These are phyloP conservation scores for Muraenolepis orangiensis DNA, from an alignment of 2,797 vertebrate genomes.

Conservation along the genomic window DNA sequence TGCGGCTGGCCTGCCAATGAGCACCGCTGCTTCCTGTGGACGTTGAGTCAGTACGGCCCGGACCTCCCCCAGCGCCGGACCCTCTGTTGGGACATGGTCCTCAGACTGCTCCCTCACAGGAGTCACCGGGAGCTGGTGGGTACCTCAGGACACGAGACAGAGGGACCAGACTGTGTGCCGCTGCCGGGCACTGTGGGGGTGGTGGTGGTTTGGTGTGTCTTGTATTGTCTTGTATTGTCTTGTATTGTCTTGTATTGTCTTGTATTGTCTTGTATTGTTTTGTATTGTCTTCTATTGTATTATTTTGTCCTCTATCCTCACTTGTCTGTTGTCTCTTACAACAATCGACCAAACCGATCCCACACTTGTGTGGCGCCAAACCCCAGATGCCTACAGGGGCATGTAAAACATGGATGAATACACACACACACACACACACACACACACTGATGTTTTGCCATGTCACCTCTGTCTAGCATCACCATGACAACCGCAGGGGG, in stretches of 20 bases:
- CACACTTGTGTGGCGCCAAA: no score
- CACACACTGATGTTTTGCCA: slow-evolving; percentile 62
- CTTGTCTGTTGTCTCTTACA: neutral
- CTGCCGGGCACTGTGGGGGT: neutral
- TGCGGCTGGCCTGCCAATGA: slow-evolving; percentile 81
- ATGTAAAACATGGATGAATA: neutral
- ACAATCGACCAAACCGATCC: neutral
- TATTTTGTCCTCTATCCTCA: no score
- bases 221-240: neutral
- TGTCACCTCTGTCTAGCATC: slow-evolving; percentile 59
- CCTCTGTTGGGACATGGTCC: slow-evolving; percentile 84
- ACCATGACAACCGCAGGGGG: slow-evolving; percentile 65
- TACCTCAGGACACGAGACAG: slow-evolving; percentile 26
- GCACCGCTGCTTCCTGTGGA: slow-evolving; percentile 77
- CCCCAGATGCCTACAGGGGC: neutral
- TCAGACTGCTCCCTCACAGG: slow-evolving; percentile 80
- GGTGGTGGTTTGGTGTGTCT: neutral
- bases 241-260: neutral
- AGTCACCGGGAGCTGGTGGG: slow-evolving; percentile 85
- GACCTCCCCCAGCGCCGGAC: slow-evolving; percentile 74
- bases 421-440: slow-evolving; percentile 20
- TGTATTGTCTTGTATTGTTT: no score
- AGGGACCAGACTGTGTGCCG: neutral
- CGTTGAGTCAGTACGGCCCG: slow-evolving; percentile 76
- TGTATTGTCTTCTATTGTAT: no score